These are phyloP conservation scores for Eupithecia centaureata DNA, from an alignment of 2,888 invertebrate genomes.

Conservation along the genomic window DNA sequence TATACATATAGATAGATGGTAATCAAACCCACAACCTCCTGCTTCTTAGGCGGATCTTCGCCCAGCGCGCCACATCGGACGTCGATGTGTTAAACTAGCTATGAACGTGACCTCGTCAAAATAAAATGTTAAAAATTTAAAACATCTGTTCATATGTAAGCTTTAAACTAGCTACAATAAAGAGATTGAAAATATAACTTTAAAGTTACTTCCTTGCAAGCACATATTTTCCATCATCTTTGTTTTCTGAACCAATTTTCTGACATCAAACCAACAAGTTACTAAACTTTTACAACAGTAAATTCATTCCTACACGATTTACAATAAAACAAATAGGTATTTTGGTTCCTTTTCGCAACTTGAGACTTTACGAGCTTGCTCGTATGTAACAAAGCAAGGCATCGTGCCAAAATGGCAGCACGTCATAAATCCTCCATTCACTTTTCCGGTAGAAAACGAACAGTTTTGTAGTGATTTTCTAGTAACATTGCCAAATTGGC, in stretches of 20 bases:
- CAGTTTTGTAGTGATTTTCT: not conserved
- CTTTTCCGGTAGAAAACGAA: conserved; percentile 11
- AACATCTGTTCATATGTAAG: no score
- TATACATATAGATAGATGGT: no score
- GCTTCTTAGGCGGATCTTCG: no score
- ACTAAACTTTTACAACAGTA: not conserved
- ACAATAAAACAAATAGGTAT: conserved; percentile 2
- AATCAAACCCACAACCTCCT: no score
- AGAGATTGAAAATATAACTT: no score
- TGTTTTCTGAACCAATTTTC: not conserved
- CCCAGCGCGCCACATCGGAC: no score
- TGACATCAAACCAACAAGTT: not conserved
- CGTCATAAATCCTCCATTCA: conserved; percentile 14
- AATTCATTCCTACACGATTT: not conserved
- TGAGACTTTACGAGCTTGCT: not conserved
- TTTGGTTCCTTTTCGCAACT: not conserved
- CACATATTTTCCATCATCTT: no score
- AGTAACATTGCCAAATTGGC: conserved; percentile 12
- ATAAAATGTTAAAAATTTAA: no score
- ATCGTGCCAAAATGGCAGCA: conserved; percentile 12
- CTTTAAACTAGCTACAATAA: no score
- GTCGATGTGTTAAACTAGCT: no score
- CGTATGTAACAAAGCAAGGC: conserved; percentile 9
- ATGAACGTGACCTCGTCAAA: no score
- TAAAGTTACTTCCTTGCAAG: not conserved